These are phyloP conservation scores for Antigone vipio DNA, from an alignment of 2,113 vertebrate species.

Conservation along the genomic window DNA sequence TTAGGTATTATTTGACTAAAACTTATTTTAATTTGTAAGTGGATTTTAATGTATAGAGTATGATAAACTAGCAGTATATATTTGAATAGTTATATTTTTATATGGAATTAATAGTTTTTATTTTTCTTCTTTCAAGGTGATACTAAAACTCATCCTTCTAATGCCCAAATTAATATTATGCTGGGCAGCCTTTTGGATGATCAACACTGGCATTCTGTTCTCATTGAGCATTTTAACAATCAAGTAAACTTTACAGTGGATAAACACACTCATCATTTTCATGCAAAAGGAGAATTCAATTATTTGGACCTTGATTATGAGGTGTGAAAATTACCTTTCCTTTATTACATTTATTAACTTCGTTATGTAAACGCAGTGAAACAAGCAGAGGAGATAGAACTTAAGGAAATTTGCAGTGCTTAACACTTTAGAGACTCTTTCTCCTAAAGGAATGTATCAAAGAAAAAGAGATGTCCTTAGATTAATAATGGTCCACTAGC, in stretches of 20 bases:
- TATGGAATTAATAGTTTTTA: slow-evolving; percentile 42
- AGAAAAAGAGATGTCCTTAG: not conserved
- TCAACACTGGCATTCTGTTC: slow-evolving; percentile 90
- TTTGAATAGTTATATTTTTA: not conserved
- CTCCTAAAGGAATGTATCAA: not conserved
- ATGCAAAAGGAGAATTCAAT: slow-evolving; percentile 76
- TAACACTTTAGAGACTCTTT: not conserved
- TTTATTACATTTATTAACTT: slow-evolving; percentile 18
- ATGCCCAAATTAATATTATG: slow-evolving; percentile 67
- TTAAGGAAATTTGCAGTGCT: not conserved
- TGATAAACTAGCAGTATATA: not conserved
- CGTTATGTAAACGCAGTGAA: not conserved
- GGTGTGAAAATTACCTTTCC: slow-evolving; percentile 80
- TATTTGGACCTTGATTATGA: slow-evolving; percentile 84
- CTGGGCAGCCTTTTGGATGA: slow-evolving; percentile 92
- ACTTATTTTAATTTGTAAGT: not conserved
- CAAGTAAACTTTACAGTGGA: slow-evolving; percentile 93
- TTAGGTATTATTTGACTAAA: not conserved
- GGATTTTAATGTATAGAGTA: not conserved
- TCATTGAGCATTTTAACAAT: slow-evolving; percentile 79
- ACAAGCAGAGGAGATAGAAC: not conserved
- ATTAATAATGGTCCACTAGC: not conserved
- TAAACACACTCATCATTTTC: slow-evolving; percentile 80
- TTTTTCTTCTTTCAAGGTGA: slow-evolving; percentile 74
- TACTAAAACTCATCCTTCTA: slow-evolving; percentile 58